Evolutionary conservation across 2,888 invertebrate species (phyloP), one percentile per base, ranked within the genome.

Genomic region (Tipula confusa): DNA sequence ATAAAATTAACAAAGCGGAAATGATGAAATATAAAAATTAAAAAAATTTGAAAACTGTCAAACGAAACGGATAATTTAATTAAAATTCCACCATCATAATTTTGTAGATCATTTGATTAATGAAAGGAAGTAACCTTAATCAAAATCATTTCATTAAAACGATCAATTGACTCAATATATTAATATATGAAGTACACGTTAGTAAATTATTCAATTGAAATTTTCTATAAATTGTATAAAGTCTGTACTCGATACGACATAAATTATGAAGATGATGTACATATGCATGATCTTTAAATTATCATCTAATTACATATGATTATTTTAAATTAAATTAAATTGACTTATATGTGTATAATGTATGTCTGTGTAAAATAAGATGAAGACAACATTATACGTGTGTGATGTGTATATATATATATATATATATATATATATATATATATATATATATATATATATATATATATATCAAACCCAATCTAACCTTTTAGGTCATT

Each of bases 241-340:
- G n/a, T n/a, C 64, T 64, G 64, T 64, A 64, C 24, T 64, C 64
- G 64, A 64, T 48, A 31, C 38, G 5, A 43, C 43, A 38, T 38
- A 38, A 38, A 38, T 7, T 3, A 15, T 15, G 48, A 48, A 24
- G 64, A 64, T 38, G n/a, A n/a, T n/a, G n/a, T n/a, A n/a, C 38
- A 38, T 38, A n/a, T 38, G 4, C 38, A 38, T 64, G 64, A 64
- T 64, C 64, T 64, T 64, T 64, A 64, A 64, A 64, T 64, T 64
- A 64, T 64, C 64, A 64, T 64, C 64, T 64, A 64, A 64, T 64
- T 64, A 64, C 64, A 24, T 64, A 64, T 64, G 64, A 64, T 64
- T 64, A 64, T 64, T 64, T 64, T 64, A 64, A 64, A 64, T 64
- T 64, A 64, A 64, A 64, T 64, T 64, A 64, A 64, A 64, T 64